Conservation (phyloP, 2,888 invertebrate species). For the Rotaria sp. region DNA sequence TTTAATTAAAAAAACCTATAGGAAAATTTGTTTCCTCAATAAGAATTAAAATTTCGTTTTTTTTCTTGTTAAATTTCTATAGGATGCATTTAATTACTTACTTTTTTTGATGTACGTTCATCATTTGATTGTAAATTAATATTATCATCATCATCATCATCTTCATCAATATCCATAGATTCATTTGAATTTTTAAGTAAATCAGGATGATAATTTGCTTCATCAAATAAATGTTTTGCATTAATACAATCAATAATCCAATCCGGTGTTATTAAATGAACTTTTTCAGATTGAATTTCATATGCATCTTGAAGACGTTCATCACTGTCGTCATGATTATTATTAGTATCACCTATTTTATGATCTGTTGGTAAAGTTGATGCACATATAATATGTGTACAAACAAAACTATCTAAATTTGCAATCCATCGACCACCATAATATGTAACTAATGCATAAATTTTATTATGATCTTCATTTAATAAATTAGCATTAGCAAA, state of each 20-base stretch:
- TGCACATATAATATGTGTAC: conserved; percentile 76
- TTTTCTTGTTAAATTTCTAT: too few relatives aligned
- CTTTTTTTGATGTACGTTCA: not conserved
- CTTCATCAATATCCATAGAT: conserved; percentile 7
- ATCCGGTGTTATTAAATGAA: conserved; percentile 79
- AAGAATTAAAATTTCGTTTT: too few relatives aligned
- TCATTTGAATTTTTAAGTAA: conserved; percentile 58
- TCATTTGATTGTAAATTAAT: not conserved
- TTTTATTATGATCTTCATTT: conserved; percentile 64
- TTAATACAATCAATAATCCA: conserved; percentile 76
- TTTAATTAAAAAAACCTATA: too few relatives aligned
- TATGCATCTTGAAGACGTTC: conserved; percentile 56
- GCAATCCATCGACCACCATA: conserved; percentile 75
- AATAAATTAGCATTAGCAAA: conserved; percentile 44
- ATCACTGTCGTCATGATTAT: not conserved
- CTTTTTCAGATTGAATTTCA: conserved; percentile 57
- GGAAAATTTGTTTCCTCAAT: too few relatives aligned
- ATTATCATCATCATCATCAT: not conserved
- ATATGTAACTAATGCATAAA: conserved; percentile 77
- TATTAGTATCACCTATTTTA: not conserved
- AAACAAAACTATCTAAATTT: conserved; percentile 64
- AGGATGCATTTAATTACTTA: not conserved
- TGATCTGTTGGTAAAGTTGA: conserved; percentile 63
- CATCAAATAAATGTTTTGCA: conserved; percentile 63
- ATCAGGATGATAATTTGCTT: conserved; percentile 73